A percentile compares a stretch with the other conserved stretches of the same genome.
phyloP scores from a whole-genome alignment of 2,888 invertebrate species.

The Bhutanitis thaidina region DNA sequence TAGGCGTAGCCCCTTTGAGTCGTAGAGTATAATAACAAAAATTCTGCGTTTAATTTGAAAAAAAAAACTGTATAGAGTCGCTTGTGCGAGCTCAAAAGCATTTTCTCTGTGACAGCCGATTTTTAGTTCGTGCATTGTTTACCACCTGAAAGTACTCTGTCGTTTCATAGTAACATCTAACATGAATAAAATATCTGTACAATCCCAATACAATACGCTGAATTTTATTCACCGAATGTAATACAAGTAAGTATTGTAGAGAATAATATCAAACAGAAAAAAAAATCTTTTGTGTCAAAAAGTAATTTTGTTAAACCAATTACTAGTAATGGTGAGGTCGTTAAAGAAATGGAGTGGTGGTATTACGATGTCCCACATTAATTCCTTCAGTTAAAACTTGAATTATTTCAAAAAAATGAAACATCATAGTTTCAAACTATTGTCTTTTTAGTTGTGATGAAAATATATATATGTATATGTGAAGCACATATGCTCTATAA shows the following conservation, averaged over 20 bases:
- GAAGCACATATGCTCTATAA: too few relatives aligned
- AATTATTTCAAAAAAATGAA: too few relatives aligned
- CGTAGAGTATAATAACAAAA: constrained; percentile 1
- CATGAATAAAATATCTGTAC: constrained; percentile 16
- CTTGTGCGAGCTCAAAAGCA: constrained; percentile 18
- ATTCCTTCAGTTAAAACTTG: too few relatives aligned
- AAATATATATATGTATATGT: too few relatives aligned
- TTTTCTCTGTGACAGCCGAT: constrained; percentile 20
- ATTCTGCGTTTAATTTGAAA: constrained; percentile 9
- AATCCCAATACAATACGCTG: constrained; percentile 7
- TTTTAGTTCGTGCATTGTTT: constrained; percentile 21
- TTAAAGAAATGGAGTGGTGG: too few relatives aligned
- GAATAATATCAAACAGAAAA: too few relatives aligned
- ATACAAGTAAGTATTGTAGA: not conserved
- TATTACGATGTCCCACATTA: too few relatives aligned
- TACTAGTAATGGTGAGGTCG: too few relatives aligned
- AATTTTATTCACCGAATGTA: constrained; percentile 6
- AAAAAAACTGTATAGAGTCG: constrained; percentile 13
- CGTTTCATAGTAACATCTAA: constrained; percentile 18
- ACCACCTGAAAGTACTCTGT: constrained; percentile 18
- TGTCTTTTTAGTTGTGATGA: too few relatives aligned
- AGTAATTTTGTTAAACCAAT: too few relatives aligned
- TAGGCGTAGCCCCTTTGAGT: not conserved
- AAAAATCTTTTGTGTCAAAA: too few relatives aligned
- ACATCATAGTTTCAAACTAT: too few relatives aligned